phyloP scores from a whole-genome alignment of 2,113 vertebrate genomes.

The Nettapus auritus region DNA sequence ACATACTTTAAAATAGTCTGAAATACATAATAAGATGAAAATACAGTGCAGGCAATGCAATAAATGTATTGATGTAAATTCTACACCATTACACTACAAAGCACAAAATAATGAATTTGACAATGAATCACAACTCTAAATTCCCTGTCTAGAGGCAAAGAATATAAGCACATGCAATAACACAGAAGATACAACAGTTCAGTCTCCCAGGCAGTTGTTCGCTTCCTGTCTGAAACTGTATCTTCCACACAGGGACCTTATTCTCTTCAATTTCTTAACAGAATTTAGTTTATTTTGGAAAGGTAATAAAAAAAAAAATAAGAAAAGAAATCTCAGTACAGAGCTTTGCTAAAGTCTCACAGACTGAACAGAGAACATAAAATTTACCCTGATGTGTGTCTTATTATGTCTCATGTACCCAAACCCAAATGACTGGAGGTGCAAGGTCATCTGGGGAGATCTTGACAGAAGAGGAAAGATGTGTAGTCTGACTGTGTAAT shows the following conservation, averaged over 20 bases:
- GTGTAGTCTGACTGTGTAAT: background rate
- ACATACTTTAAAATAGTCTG: background rate
- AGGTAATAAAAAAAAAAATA: background rate
- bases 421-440: background rate
- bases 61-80: conserved; percentile 11
- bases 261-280: background rate
- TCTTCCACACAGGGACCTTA: background rate
- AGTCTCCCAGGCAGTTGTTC: background rate
- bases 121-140: background rate
- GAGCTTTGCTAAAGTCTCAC: background rate
- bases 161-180: background rate
- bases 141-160: background rate
- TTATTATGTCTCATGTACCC: background rate
- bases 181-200: background rate
- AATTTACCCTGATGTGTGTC: accelerated
- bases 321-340: background rate
- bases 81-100: background rate
- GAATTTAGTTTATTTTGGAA: background rate
- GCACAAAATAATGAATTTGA: background rate
- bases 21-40: background rate
- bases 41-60: background rate
- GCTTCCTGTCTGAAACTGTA: background rate
- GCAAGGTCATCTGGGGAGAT: accelerated
- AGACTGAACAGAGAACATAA: background rate
- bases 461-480: background rate